Conservation (phyloP, 2,888 invertebrate genomes). For the Charanyca ferruginea region DNA sequence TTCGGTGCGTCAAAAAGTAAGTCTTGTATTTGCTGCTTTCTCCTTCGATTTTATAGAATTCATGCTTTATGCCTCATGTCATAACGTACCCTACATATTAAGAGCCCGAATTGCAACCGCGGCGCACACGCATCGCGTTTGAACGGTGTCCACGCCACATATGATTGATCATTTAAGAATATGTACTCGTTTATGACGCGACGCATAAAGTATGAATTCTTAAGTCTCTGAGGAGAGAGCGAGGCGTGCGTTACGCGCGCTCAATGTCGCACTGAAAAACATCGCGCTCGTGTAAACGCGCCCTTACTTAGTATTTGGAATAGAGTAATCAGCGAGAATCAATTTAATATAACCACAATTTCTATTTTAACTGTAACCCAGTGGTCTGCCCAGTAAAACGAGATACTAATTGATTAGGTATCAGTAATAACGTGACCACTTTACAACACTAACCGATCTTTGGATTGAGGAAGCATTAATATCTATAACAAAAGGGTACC, state of each 20-base stretch:
- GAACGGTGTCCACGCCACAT: no score
- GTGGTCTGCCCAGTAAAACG: constrained; percentile 36
- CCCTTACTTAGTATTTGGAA: constrained; percentile 21
- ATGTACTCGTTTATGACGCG: background rate
- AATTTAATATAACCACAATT: constrained; percentile 32
- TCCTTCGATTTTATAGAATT: background rate
- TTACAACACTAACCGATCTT: constrained; percentile 81
- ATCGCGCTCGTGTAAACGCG: background rate
- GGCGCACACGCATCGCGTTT: no score
- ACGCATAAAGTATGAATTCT: background rate
- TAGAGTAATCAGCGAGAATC: constrained; percentile 9
- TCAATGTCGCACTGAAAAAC: background rate
- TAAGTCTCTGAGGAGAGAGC: no score
- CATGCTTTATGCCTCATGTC: background rate
- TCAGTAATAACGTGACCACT: constrained; percentile 57
- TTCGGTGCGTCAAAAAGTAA: no score
- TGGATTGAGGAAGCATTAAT: constrained; percentile 82
- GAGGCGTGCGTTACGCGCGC: no score
- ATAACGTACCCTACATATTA: background rate
- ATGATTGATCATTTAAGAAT: background rate
- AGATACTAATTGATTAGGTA: constrained; percentile 45
- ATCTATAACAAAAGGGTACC: constrained; percentile 73
- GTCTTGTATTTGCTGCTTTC: no score
- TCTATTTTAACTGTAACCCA: constrained; percentile 39
- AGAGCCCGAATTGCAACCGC: no score